Evolutionary conservation across 2,888 invertebrate genomes (phyloP).

Genomic region (Euproctis similis): DNA sequence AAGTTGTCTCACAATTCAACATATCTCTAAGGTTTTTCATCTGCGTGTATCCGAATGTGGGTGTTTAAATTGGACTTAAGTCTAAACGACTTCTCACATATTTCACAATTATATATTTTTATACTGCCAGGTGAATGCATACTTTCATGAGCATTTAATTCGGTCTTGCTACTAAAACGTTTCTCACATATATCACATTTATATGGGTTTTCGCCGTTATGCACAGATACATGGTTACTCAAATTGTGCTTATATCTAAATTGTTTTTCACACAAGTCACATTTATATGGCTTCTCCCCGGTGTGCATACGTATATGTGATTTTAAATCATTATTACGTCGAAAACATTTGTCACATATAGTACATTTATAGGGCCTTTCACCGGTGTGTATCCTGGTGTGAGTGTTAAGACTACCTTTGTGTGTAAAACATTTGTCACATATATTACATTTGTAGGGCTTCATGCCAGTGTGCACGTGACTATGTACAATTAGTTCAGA

Average conservation of each 20-base stretch:
- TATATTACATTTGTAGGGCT: neutral
- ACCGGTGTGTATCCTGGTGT: neutral
- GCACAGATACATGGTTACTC: neutral
- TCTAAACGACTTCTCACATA: conserved; percentile 2
- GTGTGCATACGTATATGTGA: neutral
- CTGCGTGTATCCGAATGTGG: neutral
- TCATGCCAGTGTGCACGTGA: neutral
- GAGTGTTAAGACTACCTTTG: neutral
- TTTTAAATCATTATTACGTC: neutral
- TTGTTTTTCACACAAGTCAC: neutral
- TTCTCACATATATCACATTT: too few relatives aligned
- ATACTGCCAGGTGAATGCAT: conserved; percentile 2
- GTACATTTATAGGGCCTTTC: conserved; percentile 1
- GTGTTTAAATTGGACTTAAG: neutral
- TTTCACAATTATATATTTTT: conserved; percentile 1
- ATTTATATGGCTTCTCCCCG: neutral
- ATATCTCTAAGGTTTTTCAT: neutral
- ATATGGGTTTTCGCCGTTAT: neutral
- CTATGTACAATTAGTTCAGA: neutral
- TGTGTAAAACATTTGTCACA: neutral
- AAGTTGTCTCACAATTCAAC: too few relatives aligned
- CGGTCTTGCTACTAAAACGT: conserved; percentile 1
- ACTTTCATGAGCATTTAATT: conserved; percentile 1
- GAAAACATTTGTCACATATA: conserved; percentile 2
- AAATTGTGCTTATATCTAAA: neutral